Evolutionary conservation across 2,888 invertebrate species (phyloP).

Genomic region (Omphaloscelis lunosa): DNA sequence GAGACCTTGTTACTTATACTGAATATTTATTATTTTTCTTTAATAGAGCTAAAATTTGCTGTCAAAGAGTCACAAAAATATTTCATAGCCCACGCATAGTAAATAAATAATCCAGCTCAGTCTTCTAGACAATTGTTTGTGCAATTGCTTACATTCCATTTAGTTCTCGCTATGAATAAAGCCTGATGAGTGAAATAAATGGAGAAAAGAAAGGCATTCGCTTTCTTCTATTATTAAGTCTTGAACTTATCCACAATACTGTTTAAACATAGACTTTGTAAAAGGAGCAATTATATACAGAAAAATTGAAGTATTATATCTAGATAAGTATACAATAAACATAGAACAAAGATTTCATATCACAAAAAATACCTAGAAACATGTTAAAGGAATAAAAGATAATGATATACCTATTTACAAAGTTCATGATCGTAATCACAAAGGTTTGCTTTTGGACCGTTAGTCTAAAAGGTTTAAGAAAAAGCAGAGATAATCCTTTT

Average conservation of each 20-base stretch:
- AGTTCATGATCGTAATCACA: constrained; percentile 19
- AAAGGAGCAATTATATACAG: background rate
- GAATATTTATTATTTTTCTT: background rate
- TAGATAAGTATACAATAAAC: background rate
- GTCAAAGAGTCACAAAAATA: background rate
- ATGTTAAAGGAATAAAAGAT: constrained; percentile 28
- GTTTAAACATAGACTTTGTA: background rate
- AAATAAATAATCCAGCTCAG: constrained; percentile 22
- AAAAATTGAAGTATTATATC: background rate
- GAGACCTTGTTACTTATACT: background rate
- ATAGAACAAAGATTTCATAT: constrained; percentile 4
- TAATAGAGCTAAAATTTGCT: background rate
- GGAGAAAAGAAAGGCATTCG: constrained; percentile 19
- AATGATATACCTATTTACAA: constrained; percentile 8
- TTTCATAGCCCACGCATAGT: constrained; percentile 1
- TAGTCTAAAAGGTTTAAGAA: constrained; percentile 13
- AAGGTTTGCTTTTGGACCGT: constrained; percentile 26
- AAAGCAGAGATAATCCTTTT: constrained; percentile 48
- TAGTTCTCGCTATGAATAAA: constrained; percentile 42
- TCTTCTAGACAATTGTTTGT: constrained; percentile 38
- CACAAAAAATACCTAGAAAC: constrained; percentile 2
- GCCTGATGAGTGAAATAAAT: constrained; percentile 33
- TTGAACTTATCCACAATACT: background rate
- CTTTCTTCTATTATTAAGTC: constrained; percentile 31
- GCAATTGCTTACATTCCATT: constrained; percentile 46